Conservation (phyloP, 1,140 invertebrate genomes). For the Oedothorax gibbosus region DNA sequence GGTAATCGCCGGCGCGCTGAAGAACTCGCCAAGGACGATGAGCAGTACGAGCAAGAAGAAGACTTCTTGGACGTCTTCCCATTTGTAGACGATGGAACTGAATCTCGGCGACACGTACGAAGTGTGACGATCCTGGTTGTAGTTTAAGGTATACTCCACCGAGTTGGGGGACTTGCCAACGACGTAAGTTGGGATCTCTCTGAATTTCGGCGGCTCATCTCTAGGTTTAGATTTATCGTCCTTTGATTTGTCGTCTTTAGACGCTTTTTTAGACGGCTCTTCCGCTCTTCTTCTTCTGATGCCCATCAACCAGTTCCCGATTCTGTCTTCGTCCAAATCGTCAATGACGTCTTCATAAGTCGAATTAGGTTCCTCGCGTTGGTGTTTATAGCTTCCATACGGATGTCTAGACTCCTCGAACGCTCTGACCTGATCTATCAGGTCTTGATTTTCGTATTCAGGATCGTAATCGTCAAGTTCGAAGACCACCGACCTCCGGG, state of each 20-base stretch:
- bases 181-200: slow-evolving; percentile 62
- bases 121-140: slow-evolving; percentile 78
- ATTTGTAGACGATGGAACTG: slow-evolving; percentile 90
- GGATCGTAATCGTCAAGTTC: slow-evolving; percentile 31
- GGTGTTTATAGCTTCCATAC: too few relatives aligned
- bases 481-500: neutral
- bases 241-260: neutral
- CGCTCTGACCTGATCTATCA: slow-evolving; percentile 1
- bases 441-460: slow-evolving; percentile 23
- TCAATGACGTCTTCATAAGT: slow-evolving; percentile 62
- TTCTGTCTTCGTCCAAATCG: slow-evolving; percentile 17
- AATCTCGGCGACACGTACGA: slow-evolving; percentile 91
- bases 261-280: neutral
- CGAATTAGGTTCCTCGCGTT: neutral
- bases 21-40: slow-evolving; percentile 97
- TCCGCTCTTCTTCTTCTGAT: slow-evolving; percentile 20
- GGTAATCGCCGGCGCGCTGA: slow-evolving; percentile 93
- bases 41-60: slow-evolving; percentile 94
- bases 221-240: neutral
- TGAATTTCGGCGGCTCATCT: too few relatives aligned
- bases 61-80: slow-evolving; percentile 92
- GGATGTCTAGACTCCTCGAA: neutral
- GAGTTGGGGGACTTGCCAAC: slow-evolving; percentile 81
- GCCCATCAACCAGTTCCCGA: slow-evolving; percentile 47
- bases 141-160: slow-evolving; percentile 81